Percentiles rank a stretch among this genome's conserved stretches.
Evolutionary conservation across 2,797 vertebrate species (phyloP).

Genomic region (Erethizon dorsatum): DNA sequence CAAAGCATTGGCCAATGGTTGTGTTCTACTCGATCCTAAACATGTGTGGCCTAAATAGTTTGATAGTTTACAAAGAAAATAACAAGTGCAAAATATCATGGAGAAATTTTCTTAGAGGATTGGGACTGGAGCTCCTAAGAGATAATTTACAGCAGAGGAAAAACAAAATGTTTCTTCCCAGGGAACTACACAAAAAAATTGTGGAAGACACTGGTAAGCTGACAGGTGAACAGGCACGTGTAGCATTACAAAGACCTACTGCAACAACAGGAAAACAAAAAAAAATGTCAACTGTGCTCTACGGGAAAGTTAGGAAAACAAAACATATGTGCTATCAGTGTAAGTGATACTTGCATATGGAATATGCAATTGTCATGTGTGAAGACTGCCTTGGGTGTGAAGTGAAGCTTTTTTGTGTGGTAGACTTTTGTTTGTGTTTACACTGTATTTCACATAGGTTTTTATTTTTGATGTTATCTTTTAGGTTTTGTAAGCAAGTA

Average conservation of each 20-base stretch:
- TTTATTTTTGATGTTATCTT: background rate
- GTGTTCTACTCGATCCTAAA: background rate
- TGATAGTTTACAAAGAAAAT: background rate
- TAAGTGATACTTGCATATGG: no score
- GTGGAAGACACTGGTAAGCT: background rate
- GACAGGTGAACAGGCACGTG: background rate
- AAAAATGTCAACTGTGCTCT: background rate
- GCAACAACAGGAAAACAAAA: background rate
- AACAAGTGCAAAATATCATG: background rate
- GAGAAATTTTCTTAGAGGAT: background rate
- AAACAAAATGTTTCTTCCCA: background rate
- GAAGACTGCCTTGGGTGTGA: background rate
- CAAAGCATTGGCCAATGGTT: background rate
- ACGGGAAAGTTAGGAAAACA: background rate
- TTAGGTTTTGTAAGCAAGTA: background rate
- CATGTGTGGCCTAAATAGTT: background rate
- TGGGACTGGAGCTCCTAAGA: background rate
- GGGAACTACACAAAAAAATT: background rate
- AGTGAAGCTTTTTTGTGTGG: background rate
- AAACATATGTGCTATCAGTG: background rate
- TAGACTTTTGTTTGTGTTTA: background rate
- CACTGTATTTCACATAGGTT: background rate
- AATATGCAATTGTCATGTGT: background rate
- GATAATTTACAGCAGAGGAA: background rate
- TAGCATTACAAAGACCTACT: background rate